These are phyloP conservation scores for Chamaetylas fuelleborni DNA, from an alignment of 2,113 vertebrate genomes.

Conservation along the genomic window DNA sequence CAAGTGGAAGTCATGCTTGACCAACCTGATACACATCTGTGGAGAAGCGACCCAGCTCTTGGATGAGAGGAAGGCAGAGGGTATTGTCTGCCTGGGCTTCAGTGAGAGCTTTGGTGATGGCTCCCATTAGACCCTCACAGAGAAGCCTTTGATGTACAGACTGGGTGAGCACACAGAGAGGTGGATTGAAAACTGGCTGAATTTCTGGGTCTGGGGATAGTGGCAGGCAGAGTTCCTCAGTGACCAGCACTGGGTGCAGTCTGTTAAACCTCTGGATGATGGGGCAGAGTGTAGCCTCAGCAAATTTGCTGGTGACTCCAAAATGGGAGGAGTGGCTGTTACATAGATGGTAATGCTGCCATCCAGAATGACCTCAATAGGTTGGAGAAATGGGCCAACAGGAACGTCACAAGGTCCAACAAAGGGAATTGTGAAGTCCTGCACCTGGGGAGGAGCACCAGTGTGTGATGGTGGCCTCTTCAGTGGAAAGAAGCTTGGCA, in stretches of 20 bases:
- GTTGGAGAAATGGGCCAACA: neutral
- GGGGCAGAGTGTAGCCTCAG: neutral
- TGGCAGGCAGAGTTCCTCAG: no score
- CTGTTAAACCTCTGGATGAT: neutral
- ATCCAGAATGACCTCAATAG: neutral
- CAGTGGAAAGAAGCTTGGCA: neutral
- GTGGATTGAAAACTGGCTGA: neutral
- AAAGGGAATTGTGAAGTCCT: neutral
- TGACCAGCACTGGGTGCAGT: neutral
- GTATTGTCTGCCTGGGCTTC: neutral
- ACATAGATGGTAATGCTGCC: accelerated
- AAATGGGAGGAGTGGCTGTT: neutral
- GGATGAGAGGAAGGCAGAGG: neutral
- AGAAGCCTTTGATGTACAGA: neutral
- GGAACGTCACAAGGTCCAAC: neutral
- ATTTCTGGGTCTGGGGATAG: neutral
- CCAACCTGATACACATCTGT: neutral
- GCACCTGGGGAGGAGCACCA: neutral
- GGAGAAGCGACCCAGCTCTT: neutral
- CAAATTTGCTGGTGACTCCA: neutral
- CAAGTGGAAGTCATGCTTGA: neutral
- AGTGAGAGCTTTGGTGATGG: neutral
- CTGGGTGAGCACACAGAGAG: neutral
- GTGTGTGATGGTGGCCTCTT: neutral
- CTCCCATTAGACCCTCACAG: neutral